A percentile compares a stretch with the other conserved stretches of the same genome.
Evolutionary conservation across 2,888 invertebrate species (phyloP).

Genomic region (Aproaerema taeniolella): DNA sequence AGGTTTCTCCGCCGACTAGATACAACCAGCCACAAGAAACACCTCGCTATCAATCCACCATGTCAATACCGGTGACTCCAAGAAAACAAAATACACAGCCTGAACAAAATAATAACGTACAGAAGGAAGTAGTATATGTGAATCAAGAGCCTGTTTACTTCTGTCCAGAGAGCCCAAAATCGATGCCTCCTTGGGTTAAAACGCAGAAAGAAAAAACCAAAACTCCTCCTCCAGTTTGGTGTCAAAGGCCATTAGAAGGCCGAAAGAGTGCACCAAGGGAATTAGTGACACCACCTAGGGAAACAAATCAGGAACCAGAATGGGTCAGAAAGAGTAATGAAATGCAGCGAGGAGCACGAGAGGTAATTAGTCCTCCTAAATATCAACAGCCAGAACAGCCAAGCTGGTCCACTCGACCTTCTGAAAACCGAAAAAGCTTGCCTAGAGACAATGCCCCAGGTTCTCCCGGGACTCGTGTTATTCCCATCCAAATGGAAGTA

Average conservation of each 20-base stretch:
- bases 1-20: background rate
- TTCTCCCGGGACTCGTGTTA: constrained; percentile 67
- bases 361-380: constrained; percentile 63
- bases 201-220: constrained; percentile 70
- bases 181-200: constrained; percentile 67
- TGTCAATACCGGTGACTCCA: constrained; percentile 67
- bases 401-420: constrained; percentile 65
- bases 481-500: constrained; percentile 83
- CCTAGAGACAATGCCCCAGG: constrained; percentile 49
- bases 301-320: constrained; percentile 58
- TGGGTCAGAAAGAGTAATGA: constrained; percentile 67
- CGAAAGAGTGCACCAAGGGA: constrained; percentile 58
- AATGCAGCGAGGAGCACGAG: constrained; percentile 53
- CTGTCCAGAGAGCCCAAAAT: constrained; percentile 65
- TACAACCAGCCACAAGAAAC: constrained; percentile 37
- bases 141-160: constrained; percentile 66
- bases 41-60: constrained; percentile 64
- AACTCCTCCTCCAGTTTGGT: constrained; percentile 69
- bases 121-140: constrained; percentile 63
- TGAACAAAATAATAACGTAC: constrained; percentile 43
- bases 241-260: constrained; percentile 57
- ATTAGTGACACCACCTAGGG: constrained; percentile 57
- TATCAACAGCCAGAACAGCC: constrained; percentile 60
- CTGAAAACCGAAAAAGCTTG: constrained; percentile 64
- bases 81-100: constrained; percentile 50